Percentiles rank a stretch among this genome's conserved stretches.
Evolutionary conservation across 2,888 invertebrate genomes (phyloP).

Genomic region (Cataglyphis altisquamis): DNA sequence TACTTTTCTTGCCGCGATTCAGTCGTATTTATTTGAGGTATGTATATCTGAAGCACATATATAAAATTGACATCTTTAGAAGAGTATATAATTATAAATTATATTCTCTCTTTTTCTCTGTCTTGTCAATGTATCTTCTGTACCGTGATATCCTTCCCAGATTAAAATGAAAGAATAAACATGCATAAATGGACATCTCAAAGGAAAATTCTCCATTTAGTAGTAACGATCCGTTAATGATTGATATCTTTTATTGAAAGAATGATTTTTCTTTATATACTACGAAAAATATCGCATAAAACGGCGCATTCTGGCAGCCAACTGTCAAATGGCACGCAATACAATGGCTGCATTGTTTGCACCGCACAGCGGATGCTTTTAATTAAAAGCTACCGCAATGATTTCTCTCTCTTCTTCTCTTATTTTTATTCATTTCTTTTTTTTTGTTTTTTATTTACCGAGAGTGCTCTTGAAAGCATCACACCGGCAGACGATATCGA

Average conservation of each 20-base stretch:
- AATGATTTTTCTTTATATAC: slow-evolving; percentile 29
- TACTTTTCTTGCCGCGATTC: not conserved
- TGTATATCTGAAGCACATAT: not conserved
- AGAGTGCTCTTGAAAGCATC: slow-evolving; percentile 53
- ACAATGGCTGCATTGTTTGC: slow-evolving; percentile 79
- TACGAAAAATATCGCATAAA: slow-evolving; percentile 45
- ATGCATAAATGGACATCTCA: not conserved
- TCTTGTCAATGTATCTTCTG: not conserved
- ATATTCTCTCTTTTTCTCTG: not conserved
- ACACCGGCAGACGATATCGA: slow-evolving; percentile 37
- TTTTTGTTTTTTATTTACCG: slow-evolving; percentile 54
- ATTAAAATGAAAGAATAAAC: slow-evolving; percentile 27
- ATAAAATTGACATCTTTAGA: not conserved
- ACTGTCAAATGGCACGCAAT: slow-evolving; percentile 76
- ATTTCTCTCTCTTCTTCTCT: slow-evolving; percentile 3
- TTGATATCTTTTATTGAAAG: slow-evolving; percentile 49
- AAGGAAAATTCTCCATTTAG: slow-evolving; percentile 39
- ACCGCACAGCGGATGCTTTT: slow-evolving; percentile 74
- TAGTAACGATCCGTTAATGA: slow-evolving; percentile 19
- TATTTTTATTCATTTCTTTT: slow-evolving; percentile 7
- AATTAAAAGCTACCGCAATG: slow-evolving; percentile 77
- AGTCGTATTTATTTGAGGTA: not conserved
- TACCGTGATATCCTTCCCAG: not conserved
- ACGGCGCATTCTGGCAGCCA: slow-evolving; percentile 63
- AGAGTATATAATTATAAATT: slow-evolving; percentile 8